phyloP scores from a whole-genome alignment of 2,113 vertebrate species.

The Tamias sibiricus region DNA sequence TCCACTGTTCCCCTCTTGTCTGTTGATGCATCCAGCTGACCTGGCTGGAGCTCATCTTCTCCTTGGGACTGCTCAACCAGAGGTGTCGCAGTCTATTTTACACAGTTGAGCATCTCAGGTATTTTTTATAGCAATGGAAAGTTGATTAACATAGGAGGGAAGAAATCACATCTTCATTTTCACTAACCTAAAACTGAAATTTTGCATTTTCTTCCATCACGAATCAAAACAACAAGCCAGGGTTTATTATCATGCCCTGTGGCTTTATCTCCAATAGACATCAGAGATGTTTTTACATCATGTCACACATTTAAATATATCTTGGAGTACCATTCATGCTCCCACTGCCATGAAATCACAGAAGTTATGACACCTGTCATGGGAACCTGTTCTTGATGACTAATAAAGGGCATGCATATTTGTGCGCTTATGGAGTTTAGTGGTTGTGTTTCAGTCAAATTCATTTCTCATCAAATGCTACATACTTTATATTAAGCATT shows the following conservation, averaged over 20 bases:
- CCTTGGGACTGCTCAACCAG: too few species aligned
- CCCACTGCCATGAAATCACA: background rate
- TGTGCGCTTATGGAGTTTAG: background rate
- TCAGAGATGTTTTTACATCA: background rate
- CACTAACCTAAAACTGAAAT: background rate
- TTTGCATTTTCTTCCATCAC: background rate
- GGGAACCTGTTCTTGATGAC: background rate
- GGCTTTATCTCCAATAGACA: background rate
- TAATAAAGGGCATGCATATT: background rate
- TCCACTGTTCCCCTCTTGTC: too few species aligned
- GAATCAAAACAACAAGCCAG: background rate
- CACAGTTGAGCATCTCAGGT: background rate
- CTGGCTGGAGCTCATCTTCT: too few species aligned
- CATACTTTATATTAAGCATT: background rate
- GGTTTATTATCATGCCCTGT: background rate
- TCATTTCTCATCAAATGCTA: background rate
- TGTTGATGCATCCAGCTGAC: too few species aligned
- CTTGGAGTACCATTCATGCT: background rate
- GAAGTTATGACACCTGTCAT: background rate
- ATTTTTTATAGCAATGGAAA: background rate
- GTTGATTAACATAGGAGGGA: background rate
- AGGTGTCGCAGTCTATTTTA: too few species aligned
- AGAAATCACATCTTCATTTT: constrained; percentile 31
- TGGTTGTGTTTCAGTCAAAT: background rate
- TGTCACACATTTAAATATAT: background rate